These are phyloP conservation scores for Manis javanica DNA, from an alignment of 2,797 vertebrate species.

Conservation along the genomic window DNA sequence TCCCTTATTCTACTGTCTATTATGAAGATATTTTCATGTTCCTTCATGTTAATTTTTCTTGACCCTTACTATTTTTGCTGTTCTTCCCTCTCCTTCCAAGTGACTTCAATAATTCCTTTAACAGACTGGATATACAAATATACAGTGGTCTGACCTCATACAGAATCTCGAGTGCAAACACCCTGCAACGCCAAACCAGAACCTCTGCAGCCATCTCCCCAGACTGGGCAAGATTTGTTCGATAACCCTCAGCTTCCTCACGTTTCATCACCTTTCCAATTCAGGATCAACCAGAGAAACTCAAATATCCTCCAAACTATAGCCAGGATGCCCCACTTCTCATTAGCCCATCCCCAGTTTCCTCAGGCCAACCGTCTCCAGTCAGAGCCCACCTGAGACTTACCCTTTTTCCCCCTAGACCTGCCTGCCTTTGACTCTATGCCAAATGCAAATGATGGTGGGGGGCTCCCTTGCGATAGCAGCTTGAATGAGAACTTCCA, in stretches of 20 bases:
- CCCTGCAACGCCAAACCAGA: neutral
- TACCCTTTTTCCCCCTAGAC: neutral
- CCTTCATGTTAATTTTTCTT: neutral
- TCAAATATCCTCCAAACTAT: neutral
- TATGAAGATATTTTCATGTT: neutral
- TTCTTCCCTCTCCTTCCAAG: neutral
- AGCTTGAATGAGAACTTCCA: neutral
- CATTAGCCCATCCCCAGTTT: neutral
- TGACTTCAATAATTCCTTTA: neutral
- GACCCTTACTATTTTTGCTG: neutral
- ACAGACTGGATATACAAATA: neutral
- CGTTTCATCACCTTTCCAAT: neutral
- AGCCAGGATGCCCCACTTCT: neutral
- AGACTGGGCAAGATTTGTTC: neutral
- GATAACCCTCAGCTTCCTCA: neutral
- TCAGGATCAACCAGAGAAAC: neutral
- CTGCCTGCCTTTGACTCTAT: neutral
- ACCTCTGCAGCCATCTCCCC: neutral
- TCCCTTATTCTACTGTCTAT: neutral
- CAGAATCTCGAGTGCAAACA: neutral
- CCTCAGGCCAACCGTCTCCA: neutral
- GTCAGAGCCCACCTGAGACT: neutral
- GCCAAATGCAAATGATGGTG: neutral
- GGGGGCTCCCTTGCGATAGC: neutral
- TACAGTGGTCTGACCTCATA: neutral